These are phyloP conservation scores for Emydoidea blandingii DNA, from an alignment of 2,797 vertebrate species.

Conservation along the genomic window DNA sequence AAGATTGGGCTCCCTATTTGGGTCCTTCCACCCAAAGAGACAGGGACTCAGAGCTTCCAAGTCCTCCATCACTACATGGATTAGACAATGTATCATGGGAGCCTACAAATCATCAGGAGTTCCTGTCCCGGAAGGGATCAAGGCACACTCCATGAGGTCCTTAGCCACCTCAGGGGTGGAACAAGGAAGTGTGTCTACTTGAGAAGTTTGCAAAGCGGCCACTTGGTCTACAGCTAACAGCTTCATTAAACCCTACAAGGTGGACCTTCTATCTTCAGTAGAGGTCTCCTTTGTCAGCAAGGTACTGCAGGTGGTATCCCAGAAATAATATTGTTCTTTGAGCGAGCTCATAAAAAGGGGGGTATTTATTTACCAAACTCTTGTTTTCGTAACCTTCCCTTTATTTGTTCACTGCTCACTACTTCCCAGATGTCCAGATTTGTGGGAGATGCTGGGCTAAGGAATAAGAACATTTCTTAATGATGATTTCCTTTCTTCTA, in stretches of 20 bases:
- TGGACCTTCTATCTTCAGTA: too few species aligned
- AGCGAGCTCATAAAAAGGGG: background rate
- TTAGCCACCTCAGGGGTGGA: background rate
- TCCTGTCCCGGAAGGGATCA: background rate
- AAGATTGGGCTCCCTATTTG: background rate
- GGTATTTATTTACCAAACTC: background rate
- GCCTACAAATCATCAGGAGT: background rate
- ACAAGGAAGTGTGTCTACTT: background rate
- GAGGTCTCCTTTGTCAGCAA: background rate
- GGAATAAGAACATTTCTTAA: background rate
- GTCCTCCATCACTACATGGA: background rate
- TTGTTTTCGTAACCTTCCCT: background rate
- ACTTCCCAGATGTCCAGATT: background rate
- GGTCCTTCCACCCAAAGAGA: background rate
- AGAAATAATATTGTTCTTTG: too few species aligned
- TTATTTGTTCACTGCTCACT: background rate
- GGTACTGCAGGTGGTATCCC: background rate
- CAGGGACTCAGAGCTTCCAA: background rate
- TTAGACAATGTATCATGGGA: background rate
- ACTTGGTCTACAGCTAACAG: background rate
- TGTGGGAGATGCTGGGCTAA: background rate
- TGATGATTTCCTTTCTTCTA: background rate
- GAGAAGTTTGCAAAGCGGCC: background rate
- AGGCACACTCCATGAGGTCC: background rate
- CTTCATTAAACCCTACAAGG: background rate